phyloP scores from a whole-genome alignment of 1,140 invertebrate species.

The Muscidifurax raptorellus region DNA sequence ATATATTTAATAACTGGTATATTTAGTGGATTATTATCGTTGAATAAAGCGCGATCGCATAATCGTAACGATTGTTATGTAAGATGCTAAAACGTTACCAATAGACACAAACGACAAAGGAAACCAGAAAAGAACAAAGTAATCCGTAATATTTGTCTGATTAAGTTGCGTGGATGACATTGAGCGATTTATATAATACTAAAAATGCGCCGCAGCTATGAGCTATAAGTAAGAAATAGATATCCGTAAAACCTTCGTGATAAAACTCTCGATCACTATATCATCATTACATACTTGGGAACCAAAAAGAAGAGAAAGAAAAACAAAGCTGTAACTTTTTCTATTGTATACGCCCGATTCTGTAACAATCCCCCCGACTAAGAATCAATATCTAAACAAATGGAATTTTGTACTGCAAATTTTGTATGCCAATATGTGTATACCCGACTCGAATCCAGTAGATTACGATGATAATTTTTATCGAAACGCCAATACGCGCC shows the following conservation, averaged over 20 bases:
- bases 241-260: constrained; percentile 23
- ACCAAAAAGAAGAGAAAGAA: constrained; percentile 33
- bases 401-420: constrained; percentile 47
- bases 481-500: constrained; percentile 33
- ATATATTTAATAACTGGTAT: constrained; percentile 48
- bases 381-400: constrained; percentile 29
- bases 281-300: constrained; percentile 23
- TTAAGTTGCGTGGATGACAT: constrained; percentile 38
- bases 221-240: neutral
- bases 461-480: constrained; percentile 16
- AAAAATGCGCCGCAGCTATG: constrained; percentile 29
- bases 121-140: constrained; percentile 21
- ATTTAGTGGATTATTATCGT: constrained; percentile 46
- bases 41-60: constrained; percentile 6
- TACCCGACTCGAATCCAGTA: neutral
- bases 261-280: neutral
- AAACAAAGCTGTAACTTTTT: constrained; percentile 30
- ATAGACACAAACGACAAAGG: constrained; percentile 23
- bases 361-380: constrained; percentile 21
- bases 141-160: constrained; percentile 36
- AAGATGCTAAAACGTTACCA: constrained; percentile 51
- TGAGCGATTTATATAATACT: constrained; percentile 36
- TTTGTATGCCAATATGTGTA: constrained; percentile 40
- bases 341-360: constrained; percentile 26
- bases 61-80: constrained; percentile 47